Evolutionary conservation across 2,113 vertebrate genomes (phyloP).

Genomic region (Raphicerus campestris): DNA sequence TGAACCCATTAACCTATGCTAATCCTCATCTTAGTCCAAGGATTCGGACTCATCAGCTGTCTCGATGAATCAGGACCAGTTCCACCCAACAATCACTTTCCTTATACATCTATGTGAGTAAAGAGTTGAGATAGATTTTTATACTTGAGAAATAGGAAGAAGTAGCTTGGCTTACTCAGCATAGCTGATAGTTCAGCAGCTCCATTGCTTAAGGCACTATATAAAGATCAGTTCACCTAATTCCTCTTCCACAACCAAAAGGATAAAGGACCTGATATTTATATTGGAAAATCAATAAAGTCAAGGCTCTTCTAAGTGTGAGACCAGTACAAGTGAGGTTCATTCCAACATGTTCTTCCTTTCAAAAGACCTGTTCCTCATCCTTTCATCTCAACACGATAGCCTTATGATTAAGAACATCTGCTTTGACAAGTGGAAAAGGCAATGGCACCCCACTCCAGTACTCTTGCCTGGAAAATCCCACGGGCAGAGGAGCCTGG

Average conservation of each 20-base stretch:
- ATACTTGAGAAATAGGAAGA: neutral
- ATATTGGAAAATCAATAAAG: neutral
- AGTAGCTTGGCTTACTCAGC: neutral
- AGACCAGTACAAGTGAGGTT: neutral
- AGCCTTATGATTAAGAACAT: neutral
- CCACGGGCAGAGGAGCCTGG: too few relatives aligned
- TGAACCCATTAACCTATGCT: neutral
- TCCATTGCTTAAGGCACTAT: neutral
- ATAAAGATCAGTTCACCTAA: neutral
- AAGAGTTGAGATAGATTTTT: constrained; percentile 24
- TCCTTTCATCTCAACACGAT: neutral
- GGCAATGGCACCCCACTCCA: too few relatives aligned
- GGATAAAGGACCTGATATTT: neutral
- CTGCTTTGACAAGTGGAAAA: neutral
- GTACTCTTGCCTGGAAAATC: too few relatives aligned
- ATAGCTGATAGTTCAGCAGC: neutral
- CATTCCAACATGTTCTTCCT: neutral
- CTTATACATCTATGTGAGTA: neutral
- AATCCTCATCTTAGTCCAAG: neutral
- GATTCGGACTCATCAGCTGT: neutral
- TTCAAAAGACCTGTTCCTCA: neutral
- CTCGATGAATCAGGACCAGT: neutral
- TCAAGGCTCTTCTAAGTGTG: neutral
- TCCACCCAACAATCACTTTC: neutral
- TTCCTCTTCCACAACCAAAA: neutral